These are phyloP conservation scores for Megamerina dolium DNA, from an alignment of 2,888 invertebrate species.

Conservation along the genomic window DNA sequence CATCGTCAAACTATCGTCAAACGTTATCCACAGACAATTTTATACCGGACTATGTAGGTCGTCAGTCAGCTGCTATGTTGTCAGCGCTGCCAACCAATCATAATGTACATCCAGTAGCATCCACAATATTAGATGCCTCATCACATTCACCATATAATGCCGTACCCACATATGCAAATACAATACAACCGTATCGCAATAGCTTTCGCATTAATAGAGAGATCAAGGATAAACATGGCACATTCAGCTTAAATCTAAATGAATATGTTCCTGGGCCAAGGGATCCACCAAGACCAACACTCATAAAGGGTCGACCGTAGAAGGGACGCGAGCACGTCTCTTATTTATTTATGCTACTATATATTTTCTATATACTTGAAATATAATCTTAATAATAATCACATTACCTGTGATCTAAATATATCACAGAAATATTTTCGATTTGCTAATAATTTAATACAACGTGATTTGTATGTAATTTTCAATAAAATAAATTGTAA, in stretches of 20 bases:
- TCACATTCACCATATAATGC: constrained; percentile 20
- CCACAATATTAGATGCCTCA: constrained; percentile 14
- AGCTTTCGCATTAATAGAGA: constrained; percentile 43
- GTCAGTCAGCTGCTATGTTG: constrained; percentile 23
- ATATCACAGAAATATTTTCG: no score
- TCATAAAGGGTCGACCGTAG: constrained; percentile 25
- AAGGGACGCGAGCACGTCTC: no score
- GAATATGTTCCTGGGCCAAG: constrained; percentile 40
- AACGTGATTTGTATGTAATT: no score
- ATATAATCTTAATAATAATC: no score
- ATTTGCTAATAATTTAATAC: no score
- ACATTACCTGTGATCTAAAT: no score
- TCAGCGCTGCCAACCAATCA: constrained; percentile 21
- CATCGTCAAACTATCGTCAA: constrained; percentile 11
- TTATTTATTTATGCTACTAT: no score
- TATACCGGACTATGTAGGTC: constrained; percentile 24
- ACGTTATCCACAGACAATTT: constrained; percentile 7
- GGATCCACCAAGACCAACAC: constrained; percentile 25
- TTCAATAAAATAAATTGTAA: no score
- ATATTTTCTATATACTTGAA: no score
- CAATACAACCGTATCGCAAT: constrained; percentile 28
- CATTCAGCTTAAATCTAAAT: constrained; percentile 39
- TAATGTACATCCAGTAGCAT: constrained; percentile 11
- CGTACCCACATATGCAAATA: constrained; percentile 31
- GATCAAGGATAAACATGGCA: constrained; percentile 33